Evolutionary conservation across 2,797 vertebrate species (phyloP), one percentile per base, ranked within the genome.

Genomic region (Urocyon cinereoargenteus): DNA sequence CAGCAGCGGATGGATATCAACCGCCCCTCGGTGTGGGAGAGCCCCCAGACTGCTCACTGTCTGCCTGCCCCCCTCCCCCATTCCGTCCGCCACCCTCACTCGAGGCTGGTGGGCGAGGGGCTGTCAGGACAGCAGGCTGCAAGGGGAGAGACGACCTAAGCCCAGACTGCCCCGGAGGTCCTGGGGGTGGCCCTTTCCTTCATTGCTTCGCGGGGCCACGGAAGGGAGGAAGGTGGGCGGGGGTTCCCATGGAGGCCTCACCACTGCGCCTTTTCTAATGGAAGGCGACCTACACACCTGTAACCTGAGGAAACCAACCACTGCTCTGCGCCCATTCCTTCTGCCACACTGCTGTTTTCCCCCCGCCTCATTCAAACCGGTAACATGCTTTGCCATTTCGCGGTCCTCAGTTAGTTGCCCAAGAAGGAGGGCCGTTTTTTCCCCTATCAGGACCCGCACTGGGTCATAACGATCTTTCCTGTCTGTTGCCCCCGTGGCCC

Each of bases 1-100:
- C n/a, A 83, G 62, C 88, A 66, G 82, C 70, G 86, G 94, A 95
- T 31, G 94, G 83, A 94, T 77, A 96, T 53, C 40, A 28, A 1
- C 1, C 0, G 3, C 13, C 1, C 26, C 3, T 34, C 15, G 3
- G 61, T 1, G 24, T n/a, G 5, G 18, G 7, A 19, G 53, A 15
- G 9, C 21, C 68, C 59, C 51, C 3, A 34, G 14, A 1, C 36
- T 11, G 28, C 10, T 90, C 2, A 2, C 14, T 36, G 57, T 3
- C 28, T 22, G 79, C 21, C 40, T 45, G 40, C 6, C 16, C 40
- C 8, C 11, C 36, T 34, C 53, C 24, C 34, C 10, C 61, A 2
- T 31, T 24, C 5, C 14, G 3, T 26, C 62, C 3, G 62, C 61
- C 70, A 2, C 26, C 78, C 64, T 57, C 18, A 45, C 14, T 2